Evolutionary conservation across 2,888 invertebrate species (phyloP).

Genomic region (Amphipyra berbera): DNA sequence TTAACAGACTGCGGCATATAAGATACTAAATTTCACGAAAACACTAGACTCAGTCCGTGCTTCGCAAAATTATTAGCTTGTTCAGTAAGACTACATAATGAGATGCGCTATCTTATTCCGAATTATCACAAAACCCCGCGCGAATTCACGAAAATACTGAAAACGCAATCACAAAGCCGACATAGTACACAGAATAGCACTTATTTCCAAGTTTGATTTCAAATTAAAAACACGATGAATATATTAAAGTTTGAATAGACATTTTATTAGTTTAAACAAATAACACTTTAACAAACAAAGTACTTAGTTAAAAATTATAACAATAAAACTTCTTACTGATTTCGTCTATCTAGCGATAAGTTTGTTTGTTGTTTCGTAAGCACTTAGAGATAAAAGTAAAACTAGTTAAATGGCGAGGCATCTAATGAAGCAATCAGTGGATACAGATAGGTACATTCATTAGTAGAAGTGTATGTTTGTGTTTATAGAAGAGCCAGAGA

Average conservation of each 20-base stretch:
- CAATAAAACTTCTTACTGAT: constrained; percentile 26
- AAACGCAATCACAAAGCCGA: too few relatives aligned
- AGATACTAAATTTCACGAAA: not conserved
- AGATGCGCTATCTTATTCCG: too few relatives aligned
- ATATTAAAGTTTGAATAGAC: too few relatives aligned
- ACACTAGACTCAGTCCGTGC: not conserved
- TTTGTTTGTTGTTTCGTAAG: constrained; percentile 48
- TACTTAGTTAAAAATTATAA: constrained; percentile 20
- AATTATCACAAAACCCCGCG: too few relatives aligned
- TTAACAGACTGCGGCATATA: too few relatives aligned
- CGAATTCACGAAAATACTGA: too few relatives aligned
- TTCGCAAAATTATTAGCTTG: too few relatives aligned
- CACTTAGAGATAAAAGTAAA: constrained; percentile 37
- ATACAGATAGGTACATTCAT: constrained; percentile 48
- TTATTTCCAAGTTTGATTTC: too few relatives aligned
- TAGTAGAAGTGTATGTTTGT: constrained; percentile 19
- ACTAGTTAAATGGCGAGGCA: constrained; percentile 41
- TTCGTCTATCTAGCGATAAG: constrained; percentile 20
- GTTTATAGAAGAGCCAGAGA: constrained; percentile 13
- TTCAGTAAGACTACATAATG: too few relatives aligned
- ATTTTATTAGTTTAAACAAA: constrained; percentile 1
- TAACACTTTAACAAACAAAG: constrained; percentile 16
- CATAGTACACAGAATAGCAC: too few relatives aligned
- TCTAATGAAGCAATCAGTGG: constrained; percentile 55
- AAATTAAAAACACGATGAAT: too few relatives aligned